Conservation (phyloP, 2,888 invertebrate species). For the Plemyria rubiginata region DNA sequence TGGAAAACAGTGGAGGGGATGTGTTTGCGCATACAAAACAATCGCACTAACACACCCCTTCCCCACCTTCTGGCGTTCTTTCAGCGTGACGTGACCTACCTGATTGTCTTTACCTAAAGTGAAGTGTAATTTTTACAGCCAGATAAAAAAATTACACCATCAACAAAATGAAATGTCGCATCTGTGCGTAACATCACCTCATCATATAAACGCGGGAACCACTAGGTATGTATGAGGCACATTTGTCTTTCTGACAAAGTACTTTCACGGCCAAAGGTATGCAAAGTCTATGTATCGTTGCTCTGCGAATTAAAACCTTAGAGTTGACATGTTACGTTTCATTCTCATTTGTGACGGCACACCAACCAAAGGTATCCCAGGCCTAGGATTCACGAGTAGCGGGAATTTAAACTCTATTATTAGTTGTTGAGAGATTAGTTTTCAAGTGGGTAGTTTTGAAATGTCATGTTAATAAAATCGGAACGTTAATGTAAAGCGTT, state of each 20-base stretch:
- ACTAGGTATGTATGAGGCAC: slow-evolving; percentile 59
- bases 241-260: slow-evolving; percentile 67
- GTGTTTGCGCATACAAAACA: no score
- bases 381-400: slow-evolving; percentile 1
- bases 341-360: slow-evolving; percentile 34
- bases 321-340: slow-evolving; percentile 9
- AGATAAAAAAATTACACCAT: background rate
- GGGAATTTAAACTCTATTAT: slow-evolving; percentile 25
- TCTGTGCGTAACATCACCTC: slow-evolving; percentile 47
- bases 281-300: slow-evolving; percentile 37
- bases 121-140: background rate
- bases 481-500: slow-evolving; percentile 57
- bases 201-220: slow-evolving; percentile 50
- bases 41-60: no score
- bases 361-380: slow-evolving; percentile 22
- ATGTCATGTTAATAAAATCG: slow-evolving; percentile 60
- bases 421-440: background rate
- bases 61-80: no score
- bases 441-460: slow-evolving; percentile 10
- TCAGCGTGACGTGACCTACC: no score
- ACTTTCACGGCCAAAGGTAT: slow-evolving; percentile 61
- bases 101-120: background rate
- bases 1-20: no score
- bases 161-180: slow-evolving; percentile 35
- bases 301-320: slow-evolving; percentile 30